These are phyloP conservation scores for Brachionichthys hirsutus DNA, from an alignment of 2,113 vertebrate genomes.

Conservation along the genomic window DNA sequence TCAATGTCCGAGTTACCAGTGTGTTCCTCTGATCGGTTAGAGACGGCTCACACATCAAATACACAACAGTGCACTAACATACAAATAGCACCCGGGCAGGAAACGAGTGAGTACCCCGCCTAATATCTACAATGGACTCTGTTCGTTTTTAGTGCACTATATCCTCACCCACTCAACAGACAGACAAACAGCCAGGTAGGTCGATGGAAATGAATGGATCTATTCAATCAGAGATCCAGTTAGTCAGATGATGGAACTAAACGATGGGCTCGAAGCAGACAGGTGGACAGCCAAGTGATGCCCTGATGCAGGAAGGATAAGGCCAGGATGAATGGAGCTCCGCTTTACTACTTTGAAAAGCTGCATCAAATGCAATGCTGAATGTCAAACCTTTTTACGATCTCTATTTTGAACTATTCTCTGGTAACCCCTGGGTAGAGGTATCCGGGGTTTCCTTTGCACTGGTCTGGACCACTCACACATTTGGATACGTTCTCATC, in stretches of 20 bases:
- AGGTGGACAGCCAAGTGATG: neutral
- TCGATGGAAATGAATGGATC: conserved; percentile 23
- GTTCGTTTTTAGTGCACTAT: conserved; percentile 22
- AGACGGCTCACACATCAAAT: too few species aligned
- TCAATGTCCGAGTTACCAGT: too few species aligned
- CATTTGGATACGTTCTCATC: too few species aligned
- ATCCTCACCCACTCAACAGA: neutral
- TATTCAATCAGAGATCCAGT: neutral
- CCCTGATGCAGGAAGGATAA: neutral
- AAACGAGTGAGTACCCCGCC: neutral
- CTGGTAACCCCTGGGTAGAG: too few species aligned
- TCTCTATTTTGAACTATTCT: neutral
- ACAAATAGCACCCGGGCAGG: neutral
- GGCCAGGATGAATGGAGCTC: neutral
- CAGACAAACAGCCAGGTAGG: conserved; percentile 1
- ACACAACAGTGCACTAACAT: too few species aligned
- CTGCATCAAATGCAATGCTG: neutral
- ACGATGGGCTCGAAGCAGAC: neutral
- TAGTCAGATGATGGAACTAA: neutral
- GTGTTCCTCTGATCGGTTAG: too few species aligned
- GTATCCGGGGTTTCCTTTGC: too few species aligned
- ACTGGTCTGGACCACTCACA: too few species aligned
- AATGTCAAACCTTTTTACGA: conserved; percentile 7
- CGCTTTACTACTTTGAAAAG: neutral
- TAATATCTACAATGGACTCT: conserved; percentile 35